Conservation (phyloP, 1,140 invertebrate genomes). For the Pogonomyrmex barbatus region DNA sequence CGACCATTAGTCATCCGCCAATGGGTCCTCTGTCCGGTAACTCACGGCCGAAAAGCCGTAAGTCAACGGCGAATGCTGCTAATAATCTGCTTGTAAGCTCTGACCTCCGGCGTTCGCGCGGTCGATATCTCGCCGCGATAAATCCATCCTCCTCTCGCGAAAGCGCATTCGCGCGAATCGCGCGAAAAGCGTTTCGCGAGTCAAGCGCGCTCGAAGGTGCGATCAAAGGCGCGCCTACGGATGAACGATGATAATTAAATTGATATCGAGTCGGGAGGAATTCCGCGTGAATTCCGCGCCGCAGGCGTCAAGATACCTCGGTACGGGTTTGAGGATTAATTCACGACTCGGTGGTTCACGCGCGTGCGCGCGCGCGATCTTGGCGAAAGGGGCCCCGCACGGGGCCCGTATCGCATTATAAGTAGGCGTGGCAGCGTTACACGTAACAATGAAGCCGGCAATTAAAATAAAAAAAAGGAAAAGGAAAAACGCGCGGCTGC, state of each 20-base stretch:
- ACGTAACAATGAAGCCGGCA: slow-evolving; percentile 64
- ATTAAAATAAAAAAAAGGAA: slow-evolving; percentile 58
- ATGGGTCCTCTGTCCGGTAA: slow-evolving; percentile 71
- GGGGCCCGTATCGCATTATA: slow-evolving; percentile 38
- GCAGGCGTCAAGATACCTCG: not conserved
- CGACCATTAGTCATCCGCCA: slow-evolving; percentile 75
- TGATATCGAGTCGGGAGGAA: not conserved
- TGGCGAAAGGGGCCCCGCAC: slow-evolving; percentile 18
- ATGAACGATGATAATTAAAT: slow-evolving; percentile 2
- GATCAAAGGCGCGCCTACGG: not conserved
- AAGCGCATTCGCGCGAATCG: not conserved
- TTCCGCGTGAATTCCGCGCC: not conserved
- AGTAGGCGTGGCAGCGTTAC: slow-evolving; percentile 64
- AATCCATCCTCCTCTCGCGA: not conserved
- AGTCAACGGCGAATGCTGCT: slow-evolving; percentile 63
- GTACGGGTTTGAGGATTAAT: slow-evolving; percentile 48
- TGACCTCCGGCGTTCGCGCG: slow-evolving; percentile 64
- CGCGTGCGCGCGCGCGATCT: not conserved
- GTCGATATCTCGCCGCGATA: not conserved
- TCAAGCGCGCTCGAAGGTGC: not conserved
- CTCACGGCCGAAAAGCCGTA: slow-evolving; percentile 69
- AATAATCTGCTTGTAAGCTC: slow-evolving; percentile 68
- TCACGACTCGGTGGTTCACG: slow-evolving; percentile 9
- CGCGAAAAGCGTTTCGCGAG: no score
- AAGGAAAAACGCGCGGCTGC: slow-evolving; percentile 32